Conservation (phyloP, 2,797 vertebrate species). For the Cynodonichthys magdalenae region DNA sequence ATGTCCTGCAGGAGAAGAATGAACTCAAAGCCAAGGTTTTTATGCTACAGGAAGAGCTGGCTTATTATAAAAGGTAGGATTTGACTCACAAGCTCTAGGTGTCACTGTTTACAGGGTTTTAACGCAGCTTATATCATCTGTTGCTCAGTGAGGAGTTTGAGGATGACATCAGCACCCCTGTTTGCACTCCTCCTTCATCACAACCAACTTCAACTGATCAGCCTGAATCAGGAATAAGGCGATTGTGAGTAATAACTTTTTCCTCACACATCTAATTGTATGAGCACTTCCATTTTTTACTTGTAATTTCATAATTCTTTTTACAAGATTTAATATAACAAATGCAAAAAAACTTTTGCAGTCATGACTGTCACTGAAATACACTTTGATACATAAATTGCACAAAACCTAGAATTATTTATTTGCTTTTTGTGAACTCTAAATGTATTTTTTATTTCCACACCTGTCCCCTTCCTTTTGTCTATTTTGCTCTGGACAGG, state of each 20-base stretch:
- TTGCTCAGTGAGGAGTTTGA: slow-evolving; percentile 87
- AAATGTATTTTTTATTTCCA: slow-evolving; percentile 3
- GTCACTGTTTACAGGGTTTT: background rate
- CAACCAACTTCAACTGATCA: slow-evolving; percentile 73
- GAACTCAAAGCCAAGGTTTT: slow-evolving; percentile 93
- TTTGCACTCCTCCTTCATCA: slow-evolving; percentile 62
- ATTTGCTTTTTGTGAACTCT: background rate
- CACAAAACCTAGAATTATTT: no score
- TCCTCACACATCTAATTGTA: background rate
- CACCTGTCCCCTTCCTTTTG: background rate
- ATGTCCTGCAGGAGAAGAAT: slow-evolving; percentile 92
- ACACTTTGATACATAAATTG: no score
- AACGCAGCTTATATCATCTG: background rate
- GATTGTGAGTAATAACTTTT: slow-evolving; percentile 86
- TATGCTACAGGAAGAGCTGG: slow-evolving; percentile 90
- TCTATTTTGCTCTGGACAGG: slow-evolving; percentile 77
- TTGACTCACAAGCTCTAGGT: background rate
- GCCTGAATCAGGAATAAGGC: slow-evolving; percentile 91
- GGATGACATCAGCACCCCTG: slow-evolving; percentile 78
- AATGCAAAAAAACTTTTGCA: background rate
- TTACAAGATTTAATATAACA: background rate
- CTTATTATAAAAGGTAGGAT: slow-evolving; percentile 88
- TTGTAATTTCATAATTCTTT: background rate
- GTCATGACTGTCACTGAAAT: background rate
- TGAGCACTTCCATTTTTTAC: background rate